Percentiles rank a stretch among this genome's conserved stretches.
Conservation (phyloP, 2,888 invertebrate species). For the Drosophila fungiperda region DNA sequence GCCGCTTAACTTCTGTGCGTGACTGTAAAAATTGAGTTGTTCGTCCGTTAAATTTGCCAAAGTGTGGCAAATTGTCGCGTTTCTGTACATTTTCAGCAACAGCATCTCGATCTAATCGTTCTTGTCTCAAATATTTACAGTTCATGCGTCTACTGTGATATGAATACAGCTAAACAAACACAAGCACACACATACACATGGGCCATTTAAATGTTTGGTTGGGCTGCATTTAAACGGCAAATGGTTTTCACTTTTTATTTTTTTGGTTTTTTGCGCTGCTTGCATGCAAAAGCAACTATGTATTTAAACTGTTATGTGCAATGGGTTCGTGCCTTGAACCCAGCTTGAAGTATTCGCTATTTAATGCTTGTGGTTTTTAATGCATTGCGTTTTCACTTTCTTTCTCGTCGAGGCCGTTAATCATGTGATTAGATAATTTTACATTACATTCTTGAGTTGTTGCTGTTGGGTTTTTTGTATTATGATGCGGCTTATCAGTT, state of each 20-base stretch:
- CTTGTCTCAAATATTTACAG: constrained; percentile 7
- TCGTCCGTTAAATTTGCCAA: constrained; percentile 63
- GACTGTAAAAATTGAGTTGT: constrained; percentile 54
- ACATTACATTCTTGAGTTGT: constrained; percentile 36
- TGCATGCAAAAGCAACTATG: constrained; percentile 53
- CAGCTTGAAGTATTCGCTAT: constrained; percentile 22
- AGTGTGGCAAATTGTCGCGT: constrained; percentile 60
- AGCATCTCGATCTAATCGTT: constrained; percentile 39
- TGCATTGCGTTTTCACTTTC: constrained; percentile 55
- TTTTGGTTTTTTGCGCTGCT: constrained; percentile 36
- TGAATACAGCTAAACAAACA: background rate
- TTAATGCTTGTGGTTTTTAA: constrained; percentile 35
- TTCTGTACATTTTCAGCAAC: constrained; percentile 35
- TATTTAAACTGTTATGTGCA: constrained; percentile 49
- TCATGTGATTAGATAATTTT: constrained; percentile 69
- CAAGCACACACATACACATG: constrained; percentile 11
- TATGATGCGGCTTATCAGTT: constrained; percentile 57
- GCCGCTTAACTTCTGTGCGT: constrained; percentile 63
- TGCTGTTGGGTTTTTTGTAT: constrained; percentile 31
- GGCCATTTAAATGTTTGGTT: constrained; percentile 22
- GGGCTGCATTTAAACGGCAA: constrained; percentile 42
- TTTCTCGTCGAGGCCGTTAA: constrained; percentile 49
- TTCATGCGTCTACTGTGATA: background rate
- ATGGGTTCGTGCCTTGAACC: constrained; percentile 57
- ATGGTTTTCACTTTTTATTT: constrained; percentile 54